phyloP scores from a whole-genome alignment of 2,888 invertebrate genomes.

The Choristoneura rosaceana region DNA sequence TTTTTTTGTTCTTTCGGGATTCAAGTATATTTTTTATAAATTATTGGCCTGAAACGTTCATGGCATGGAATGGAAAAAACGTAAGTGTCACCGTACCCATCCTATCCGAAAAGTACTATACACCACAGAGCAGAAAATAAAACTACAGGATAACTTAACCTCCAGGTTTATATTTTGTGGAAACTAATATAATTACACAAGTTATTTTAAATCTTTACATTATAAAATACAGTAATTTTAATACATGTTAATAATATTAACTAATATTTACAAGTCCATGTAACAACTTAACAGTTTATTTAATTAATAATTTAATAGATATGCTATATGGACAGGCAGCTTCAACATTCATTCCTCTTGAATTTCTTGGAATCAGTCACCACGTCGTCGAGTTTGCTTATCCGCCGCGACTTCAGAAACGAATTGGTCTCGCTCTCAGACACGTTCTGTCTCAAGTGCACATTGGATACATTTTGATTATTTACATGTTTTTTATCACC shows the following conservation, averaged over 20 bases:
- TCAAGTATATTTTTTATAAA: no score
- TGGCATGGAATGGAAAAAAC: no score
- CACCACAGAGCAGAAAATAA: conserved; percentile 36
- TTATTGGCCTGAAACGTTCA: no score
- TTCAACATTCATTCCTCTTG: conserved; percentile 80
- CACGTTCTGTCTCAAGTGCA: conserved; percentile 76
- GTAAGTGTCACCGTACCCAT: no score
- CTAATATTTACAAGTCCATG: conserved; percentile 81
- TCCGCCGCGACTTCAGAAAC: conserved; percentile 75
- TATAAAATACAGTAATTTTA: conserved; percentile 79
- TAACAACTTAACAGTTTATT: conserved; percentile 77
- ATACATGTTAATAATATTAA: conserved; percentile 76
- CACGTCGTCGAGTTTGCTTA: conserved; percentile 76
- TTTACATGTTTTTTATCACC: conserved; percentile 83
- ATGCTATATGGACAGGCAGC: conserved; percentile 66
- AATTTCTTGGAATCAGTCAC: conserved; percentile 79
- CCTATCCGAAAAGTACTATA: neutral
- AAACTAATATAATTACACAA: conserved; percentile 80
- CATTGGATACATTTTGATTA: conserved; percentile 79
- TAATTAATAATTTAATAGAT: conserved; percentile 81
- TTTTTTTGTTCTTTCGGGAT: no score
- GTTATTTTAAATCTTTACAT: conserved; percentile 76
- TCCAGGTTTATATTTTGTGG: conserved; percentile 72
- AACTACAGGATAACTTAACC: conserved; percentile 51
- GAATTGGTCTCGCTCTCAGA: conserved; percentile 77